Evolutionary conservation across 2,113 vertebrate species (phyloP), one percentile per base, ranked within the genome.

Genomic region (Nerophis ophidion): DNA sequence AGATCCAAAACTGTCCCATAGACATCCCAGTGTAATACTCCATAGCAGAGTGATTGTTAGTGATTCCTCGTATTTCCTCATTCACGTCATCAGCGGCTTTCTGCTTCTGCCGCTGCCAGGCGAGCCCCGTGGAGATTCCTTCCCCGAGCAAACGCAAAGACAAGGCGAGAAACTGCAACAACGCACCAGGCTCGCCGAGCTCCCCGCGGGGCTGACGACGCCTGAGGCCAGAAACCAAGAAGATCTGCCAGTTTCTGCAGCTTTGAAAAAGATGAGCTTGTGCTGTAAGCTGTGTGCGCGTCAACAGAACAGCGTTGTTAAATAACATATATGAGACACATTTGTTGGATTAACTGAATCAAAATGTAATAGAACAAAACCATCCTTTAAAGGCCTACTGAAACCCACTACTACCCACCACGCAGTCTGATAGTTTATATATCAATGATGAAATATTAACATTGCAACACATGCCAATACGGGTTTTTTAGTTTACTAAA

Each of bases 61-160:
- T 12, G 34, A 14, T 17, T 38, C 15, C 14, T 38, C 35, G 14
- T 53, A 12, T 48, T 57, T 57, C 48, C 33, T 57, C 19, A 57
- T 61, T 74, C 54, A 53, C 61, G 53, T 76, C 64, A 60, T 57
- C 35, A 63, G 55, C 16, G 7, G n/a, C 2, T 17, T 40, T 45
- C 48, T 57, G 6, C 44, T 33, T 58, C 34, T 58, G 3, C 16
- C 49, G 44, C 54, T 66, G 57, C 45, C 66, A 47, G 38, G 54
- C 59, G 66, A 63, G 75, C 45, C 68, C 73, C 71, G 65, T 46
- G 26, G 76, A 76, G 77, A 71, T 42, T 8, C 17, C 15, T 6
- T 10, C 58, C 58, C 74, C 48, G 65, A 78, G 71, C 57, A 60
- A 77, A 71, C 63, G 80, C 65, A 77, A 71, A 81, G 62, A 26